These are phyloP conservation scores for Campylomormyrus numenius DNA, from an alignment of 2,113 vertebrate species.

Conservation along the genomic window DNA sequence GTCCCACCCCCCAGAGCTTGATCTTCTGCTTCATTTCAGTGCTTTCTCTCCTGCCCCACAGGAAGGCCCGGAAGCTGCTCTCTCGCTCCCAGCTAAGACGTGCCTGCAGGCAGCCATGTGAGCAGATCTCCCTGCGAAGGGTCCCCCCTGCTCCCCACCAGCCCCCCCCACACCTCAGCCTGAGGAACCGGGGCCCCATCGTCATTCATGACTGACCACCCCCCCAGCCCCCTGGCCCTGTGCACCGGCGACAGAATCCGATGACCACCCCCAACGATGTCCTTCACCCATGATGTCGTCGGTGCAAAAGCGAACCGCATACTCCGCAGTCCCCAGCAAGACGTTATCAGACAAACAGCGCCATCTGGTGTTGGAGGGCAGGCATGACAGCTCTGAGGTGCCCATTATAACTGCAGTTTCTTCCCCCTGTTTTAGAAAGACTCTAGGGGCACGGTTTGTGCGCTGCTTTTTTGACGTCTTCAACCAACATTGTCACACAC, in stretches of 20 bases:
- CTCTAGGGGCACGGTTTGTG: neutral
- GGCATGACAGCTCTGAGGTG: neutral
- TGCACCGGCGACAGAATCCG: slow-evolving; percentile 9
- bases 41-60: slow-evolving; percentile 26
- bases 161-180: slow-evolving; percentile 61
- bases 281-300: neutral
- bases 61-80: slow-evolving; percentile 65
- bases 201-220: slow-evolving; percentile 66
- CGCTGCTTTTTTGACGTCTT: neutral
- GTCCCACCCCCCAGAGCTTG: neutral
- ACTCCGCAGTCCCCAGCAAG: neutral
- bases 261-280: neutral
- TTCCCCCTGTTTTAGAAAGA: neutral
- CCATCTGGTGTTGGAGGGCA: neutral
- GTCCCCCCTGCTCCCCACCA: slow-evolving; percentile 54
- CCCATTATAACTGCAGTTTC: neutral
- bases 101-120: slow-evolving; percentile 68
- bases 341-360: neutral
- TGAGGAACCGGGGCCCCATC: slow-evolving; percentile 70
- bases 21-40: neutral
- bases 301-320: neutral
- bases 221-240: neutral
- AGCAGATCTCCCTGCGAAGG: slow-evolving; percentile 65
- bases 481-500: neutral
- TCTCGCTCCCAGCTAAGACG: slow-evolving; percentile 67